Evolutionary conservation across 1,140 invertebrate species (phyloP), one percentile per base, ranked within the genome.

Genomic region (Eciton burchellii): DNA sequence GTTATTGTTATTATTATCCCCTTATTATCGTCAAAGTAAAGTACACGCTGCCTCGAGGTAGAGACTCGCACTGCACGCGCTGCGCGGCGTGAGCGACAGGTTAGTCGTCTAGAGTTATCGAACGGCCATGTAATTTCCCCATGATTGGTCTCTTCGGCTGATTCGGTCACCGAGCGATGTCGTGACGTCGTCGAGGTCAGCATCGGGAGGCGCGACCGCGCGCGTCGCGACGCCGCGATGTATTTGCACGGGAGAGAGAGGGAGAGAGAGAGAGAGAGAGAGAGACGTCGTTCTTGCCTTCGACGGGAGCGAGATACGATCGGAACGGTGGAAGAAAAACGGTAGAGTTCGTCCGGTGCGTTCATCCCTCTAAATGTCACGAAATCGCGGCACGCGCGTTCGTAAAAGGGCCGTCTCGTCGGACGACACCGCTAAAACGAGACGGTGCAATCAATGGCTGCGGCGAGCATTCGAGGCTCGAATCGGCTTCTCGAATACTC

Each of bases 101-200:
- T 45, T 73, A 21, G 14, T 35, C 54, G 9, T 45, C 5, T 12
- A 12, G 47, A 60, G 60, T 62, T 16, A 71, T 71, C 12, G 43
- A 54, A 52, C 12, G 65, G 26, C 35, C 35, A 47, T 12, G n/a
- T 8, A 29, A 74, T 49, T 76, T 41, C 43, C 1, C 14, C 43
- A 43, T 59, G 24, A 74, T 63, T 49, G n/a, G 63, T 11, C n/a
- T 12, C 29, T 56, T 19, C 16, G 16, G 62, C 29, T 54, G 26
- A 26, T 77, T 54, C 62, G 49, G 74, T 43, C 26, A 12, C 35
- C n/a, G n/a, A 8, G 47, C 26, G 73, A 66, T 29, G 12, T 66
- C 35, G 59, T 70, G 57, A 6, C 14, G 29, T 71, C 35, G 73
- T 52, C 57, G 74, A 70, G 74, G 74, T 77, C 74, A 77, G 21